Evolutionary conservation across 2,888 invertebrate genomes (phyloP).

Genomic region (Ecdyonurus torrentis): DNA sequence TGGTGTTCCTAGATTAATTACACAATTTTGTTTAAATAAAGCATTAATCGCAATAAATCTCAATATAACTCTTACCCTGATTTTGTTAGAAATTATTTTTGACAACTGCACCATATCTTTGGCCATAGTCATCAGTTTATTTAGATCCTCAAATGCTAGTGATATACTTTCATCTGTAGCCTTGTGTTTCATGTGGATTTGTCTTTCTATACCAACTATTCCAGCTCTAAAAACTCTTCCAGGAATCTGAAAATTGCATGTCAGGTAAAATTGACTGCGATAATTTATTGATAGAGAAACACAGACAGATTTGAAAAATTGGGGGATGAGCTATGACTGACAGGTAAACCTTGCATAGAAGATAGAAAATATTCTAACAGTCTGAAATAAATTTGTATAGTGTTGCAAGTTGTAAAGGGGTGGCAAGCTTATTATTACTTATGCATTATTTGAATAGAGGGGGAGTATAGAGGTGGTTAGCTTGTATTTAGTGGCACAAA

Average conservation of each 20-base stretch:
- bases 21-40: too few species aligned
- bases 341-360: too few species aligned
- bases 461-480: too few species aligned
- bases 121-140: slow-evolving; percentile 86
- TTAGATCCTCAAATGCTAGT: slow-evolving; percentile 89
- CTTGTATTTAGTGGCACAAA: too few species aligned
- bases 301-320: background rate
- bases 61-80: slow-evolving; percentile 38
- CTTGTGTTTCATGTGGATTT: slow-evolving; percentile 76
- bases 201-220: slow-evolving; percentile 90
- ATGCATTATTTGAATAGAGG: too few species aligned
- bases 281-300: background rate
- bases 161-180: slow-evolving; percentile 83
- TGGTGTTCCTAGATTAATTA: slow-evolving; percentile 53
- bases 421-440: too few species aligned
- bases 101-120: slow-evolving; percentile 94
- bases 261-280: background rate
- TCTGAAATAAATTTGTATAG: too few species aligned
- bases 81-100: slow-evolving; percentile 80
- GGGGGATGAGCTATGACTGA: too few species aligned
- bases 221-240: slow-evolving; percentile 61
- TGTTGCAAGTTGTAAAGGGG: too few species aligned
- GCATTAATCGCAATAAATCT: background rate
- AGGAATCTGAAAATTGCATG: slow-evolving; percentile 9
- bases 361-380: too few species aligned